These are phyloP conservation scores for Scelioninae gen. 1 DNA, from an alignment of 2,888 invertebrate species.

Conservation along the genomic window DNA sequence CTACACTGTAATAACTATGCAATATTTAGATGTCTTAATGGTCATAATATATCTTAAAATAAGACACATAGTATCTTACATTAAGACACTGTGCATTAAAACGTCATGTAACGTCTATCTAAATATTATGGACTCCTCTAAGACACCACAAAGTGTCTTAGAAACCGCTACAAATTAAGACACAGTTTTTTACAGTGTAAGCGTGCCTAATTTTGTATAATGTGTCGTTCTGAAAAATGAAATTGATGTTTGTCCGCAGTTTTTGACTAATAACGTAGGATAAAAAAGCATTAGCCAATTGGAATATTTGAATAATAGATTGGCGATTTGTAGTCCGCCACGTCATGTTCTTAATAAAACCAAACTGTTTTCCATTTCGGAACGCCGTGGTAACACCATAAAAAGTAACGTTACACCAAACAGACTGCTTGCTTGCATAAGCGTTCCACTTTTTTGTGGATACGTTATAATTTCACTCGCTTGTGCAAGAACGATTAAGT, in stretches of 20 bases:
- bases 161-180: too few species aligned
- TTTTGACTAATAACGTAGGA: conserved; percentile 19
- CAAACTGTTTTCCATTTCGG: conserved; percentile 29
- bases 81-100: too few species aligned
- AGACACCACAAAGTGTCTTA: too few species aligned
- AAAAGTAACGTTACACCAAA: conserved; percentile 42
- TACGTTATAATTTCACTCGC: conserved; percentile 43
- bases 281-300: conserved; percentile 5
- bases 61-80: too few species aligned
- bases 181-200: too few species aligned
- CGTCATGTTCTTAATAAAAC: conserved; percentile 24
- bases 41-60: too few species aligned
- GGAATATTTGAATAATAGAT: conserved; percentile 37
- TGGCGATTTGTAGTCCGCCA: conserved; percentile 22
- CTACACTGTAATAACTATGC: too few species aligned
- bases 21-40: too few species aligned
- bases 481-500: conserved; percentile 50
- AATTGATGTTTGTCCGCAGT: conserved; percentile 34
- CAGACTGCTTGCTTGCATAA: conserved; percentile 37
- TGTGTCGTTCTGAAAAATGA: conserved; percentile 30
- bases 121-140: too few species aligned
- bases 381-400: conserved; percentile 26
- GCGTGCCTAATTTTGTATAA: conserved; percentile 21
- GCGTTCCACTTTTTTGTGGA: conserved; percentile 44
- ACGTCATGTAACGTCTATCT: too few species aligned